These are phyloP conservation scores for Petrophora chlorosata DNA, from an alignment of 2,888 invertebrate species.

Conservation along the genomic window DNA sequence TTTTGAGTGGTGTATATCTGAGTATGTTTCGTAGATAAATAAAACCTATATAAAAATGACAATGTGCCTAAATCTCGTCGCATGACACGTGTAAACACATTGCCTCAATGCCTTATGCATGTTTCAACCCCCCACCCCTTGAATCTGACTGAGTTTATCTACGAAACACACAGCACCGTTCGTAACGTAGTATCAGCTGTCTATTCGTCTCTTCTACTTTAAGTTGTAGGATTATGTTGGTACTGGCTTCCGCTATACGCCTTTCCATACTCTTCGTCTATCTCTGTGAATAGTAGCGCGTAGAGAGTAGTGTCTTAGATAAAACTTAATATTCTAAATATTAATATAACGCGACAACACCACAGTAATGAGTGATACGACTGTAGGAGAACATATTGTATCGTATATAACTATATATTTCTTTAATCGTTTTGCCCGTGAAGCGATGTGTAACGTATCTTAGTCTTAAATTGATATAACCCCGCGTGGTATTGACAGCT, in stretches of 20 bases:
- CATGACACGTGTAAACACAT: too few species aligned
- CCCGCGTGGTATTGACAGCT: slow-evolving; percentile 58
- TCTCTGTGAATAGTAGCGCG: slow-evolving; percentile 81
- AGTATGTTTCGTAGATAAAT: slow-evolving; percentile 20
- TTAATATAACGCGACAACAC: slow-evolving; percentile 74
- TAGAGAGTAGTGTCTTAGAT: slow-evolving; percentile 81
- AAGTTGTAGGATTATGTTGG: slow-evolving; percentile 44
- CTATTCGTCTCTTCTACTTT: slow-evolving; percentile 49
- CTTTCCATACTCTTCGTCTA: slow-evolving; percentile 70
- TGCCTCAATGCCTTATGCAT: too few species aligned
- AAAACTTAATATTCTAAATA: slow-evolving; percentile 81
- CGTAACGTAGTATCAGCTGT: slow-evolving; percentile 56
- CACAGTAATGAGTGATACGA: slow-evolving; percentile 81
- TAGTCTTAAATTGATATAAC: slow-evolving; percentile 51
- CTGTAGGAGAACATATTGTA: slow-evolving; percentile 66
- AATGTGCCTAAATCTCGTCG: too few species aligned
- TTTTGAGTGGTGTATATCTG: slow-evolving; percentile 44
- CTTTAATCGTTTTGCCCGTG: slow-evolving; percentile 71
- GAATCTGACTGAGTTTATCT: too few species aligned
- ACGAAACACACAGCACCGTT: slow-evolving; percentile 28
- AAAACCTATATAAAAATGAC: too few species aligned
- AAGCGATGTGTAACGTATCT: slow-evolving; percentile 63
- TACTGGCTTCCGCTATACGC: slow-evolving; percentile 72
- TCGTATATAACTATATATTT: slow-evolving; percentile 66
- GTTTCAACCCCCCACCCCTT: too few species aligned